A percentile compares a stretch with the other conserved stretches of the same genome.
These are phyloP conservation scores for Anseranas semipalmata DNA, from an alignment of 2,113 vertebrate species.

Conservation along the genomic window DNA sequence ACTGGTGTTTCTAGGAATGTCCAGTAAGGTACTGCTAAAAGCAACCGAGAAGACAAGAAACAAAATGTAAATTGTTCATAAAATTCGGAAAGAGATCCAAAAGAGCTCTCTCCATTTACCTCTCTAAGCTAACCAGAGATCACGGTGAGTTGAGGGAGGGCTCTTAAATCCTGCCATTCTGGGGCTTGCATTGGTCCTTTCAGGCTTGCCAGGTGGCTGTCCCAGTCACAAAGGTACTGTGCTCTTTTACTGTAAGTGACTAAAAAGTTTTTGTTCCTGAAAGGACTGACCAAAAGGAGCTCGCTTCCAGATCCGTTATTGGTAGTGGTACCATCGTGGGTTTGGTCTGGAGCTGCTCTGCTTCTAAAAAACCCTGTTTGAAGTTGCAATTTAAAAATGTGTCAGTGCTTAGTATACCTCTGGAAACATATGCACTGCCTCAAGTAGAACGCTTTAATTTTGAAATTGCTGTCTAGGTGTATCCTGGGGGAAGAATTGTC, in stretches of 20 bases:
- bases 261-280: background rate
- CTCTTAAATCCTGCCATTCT: background rate
- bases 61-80: no score
- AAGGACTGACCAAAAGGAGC: background rate
- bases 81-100: background rate
- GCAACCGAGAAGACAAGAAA: background rate
- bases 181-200: background rate
- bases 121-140: background rate
- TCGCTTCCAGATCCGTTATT: background rate
- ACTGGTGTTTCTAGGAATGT: background rate
- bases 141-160: background rate
- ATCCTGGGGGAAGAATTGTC: background rate
- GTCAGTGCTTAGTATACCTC: background rate
- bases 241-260: background rate
- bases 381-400: background rate
- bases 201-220: background rate
- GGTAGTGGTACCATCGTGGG: no score
- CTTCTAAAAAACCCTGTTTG: background rate
- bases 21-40: background rate
- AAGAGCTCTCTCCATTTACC: background rate
- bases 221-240: rapidly evolving
- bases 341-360: background rate
- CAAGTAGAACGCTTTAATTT: background rate
- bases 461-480: background rate
- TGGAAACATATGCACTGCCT: no score